Base-by-base conservation (phyloP, 2,888 invertebrate genomes). In the Drosophila fulvimacula region DNA sequence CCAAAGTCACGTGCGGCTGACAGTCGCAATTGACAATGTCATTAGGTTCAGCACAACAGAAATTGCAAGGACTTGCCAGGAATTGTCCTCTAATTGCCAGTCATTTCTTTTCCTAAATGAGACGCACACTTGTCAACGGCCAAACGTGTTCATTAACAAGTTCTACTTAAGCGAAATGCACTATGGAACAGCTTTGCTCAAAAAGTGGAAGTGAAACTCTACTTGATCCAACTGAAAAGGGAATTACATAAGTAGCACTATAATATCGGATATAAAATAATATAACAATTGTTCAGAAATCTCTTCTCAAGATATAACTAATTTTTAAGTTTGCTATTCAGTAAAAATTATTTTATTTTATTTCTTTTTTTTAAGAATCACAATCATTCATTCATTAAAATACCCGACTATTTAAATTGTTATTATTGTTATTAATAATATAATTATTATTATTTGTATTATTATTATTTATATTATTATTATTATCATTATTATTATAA, bases 1-100 rank as follows among this genome's bases (percentile, higher is more conserved):
- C 64, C 68, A 81, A 79, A 82, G 85, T 88, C 87, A 88, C 87
- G 88, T 88, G 87, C 88, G 81, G 41, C 69, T 84, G 87, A 84
- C 88, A 87, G 76, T 48, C 65, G 36, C 66, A 73, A 82, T 73
- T 80, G 84, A 82, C 74, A 78, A 80, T 82, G 84, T 78, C 80
- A 87, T 78, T 74, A 64, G 71, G 55, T 58, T 49, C 13, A 46
- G 75, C n/a, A 11, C 48, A 11, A 27, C 30, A n/a, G 58, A 46
- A 44, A 21, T 52, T 24, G 52, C 24, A 24, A 24, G 36, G 11
- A 51, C 44, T 41, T 75, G 66, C 15, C 71, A 57, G 59, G 46
- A 75, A 75, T 52, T 75, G 66, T 46, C 49, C 52, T 57, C 69
- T 46, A 64, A 76, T 49, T 75, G 69, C 62, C 76, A 79, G 61